Base-by-base conservation (phyloP, 2,113 vertebrate genomes). In the Dolichotis patagonum region DNA sequence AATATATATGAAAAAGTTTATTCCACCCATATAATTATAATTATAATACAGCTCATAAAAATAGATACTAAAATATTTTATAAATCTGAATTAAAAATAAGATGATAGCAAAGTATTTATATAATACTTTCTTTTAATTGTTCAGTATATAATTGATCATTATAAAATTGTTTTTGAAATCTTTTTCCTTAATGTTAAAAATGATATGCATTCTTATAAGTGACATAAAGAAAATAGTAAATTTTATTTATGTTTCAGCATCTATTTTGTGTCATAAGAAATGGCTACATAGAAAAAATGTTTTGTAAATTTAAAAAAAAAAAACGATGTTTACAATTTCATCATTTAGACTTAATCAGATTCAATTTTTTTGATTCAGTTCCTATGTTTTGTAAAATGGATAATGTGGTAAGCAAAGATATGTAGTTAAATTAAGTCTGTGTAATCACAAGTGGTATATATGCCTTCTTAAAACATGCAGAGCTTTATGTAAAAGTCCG, bases 11-110 rank as follows among this genome's bases (percentile, higher is more conserved):
- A 80, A 96, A 93, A 67, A 82, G 6, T 20, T 46, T 88, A 80
- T 83, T 90, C 12, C 16, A 63, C 3, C 26, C 9, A 6, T 73
- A 46, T 56, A 78, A 88, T 54, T 94, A 67, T 54, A 91, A 1
- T 56, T 56, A 56, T 56, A 56, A 56, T 56, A 20, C 16, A 56
- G 17, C 38, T 73, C 88, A 54, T 80, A 81, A 84, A 43, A 81
- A 94, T 77, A 81, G 30, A 85, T 56, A 89, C 2, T 90, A 88
- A 91, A 94, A 62, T 84, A 56, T 71, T 96, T 94, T 65, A 88
- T 60, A 94, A 73, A 80, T 90, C 11, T 86, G 58, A 93, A 30
- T 24, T 69, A 60, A 96, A 60, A 30, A 71, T 78, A 92, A 90
- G 38, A 93, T 77, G 20, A 7, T 35, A 28, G 49, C 0, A 43